Evolutionary conservation across 2,888 invertebrate species (phyloP).

Genomic region (Plusia festucae): DNA sequence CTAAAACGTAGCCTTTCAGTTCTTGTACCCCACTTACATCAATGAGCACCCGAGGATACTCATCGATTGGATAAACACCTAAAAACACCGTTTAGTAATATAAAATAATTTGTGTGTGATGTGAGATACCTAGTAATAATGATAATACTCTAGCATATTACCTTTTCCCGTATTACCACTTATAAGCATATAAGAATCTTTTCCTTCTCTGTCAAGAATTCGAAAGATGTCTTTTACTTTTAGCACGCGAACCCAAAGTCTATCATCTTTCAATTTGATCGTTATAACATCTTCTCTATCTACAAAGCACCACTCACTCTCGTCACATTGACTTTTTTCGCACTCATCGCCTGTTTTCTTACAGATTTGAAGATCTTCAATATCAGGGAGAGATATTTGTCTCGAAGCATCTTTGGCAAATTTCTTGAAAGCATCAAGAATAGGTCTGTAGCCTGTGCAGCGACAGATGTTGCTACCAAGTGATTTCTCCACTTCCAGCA

Average conservation of each 20-base stretch:
- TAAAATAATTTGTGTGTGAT: too few species aligned
- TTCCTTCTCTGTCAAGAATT: constrained; percentile 78
- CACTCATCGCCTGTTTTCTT: constrained; percentile 67
- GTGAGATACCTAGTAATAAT: too few species aligned
- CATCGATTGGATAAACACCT: constrained; percentile 78
- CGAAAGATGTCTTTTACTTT: constrained; percentile 84
- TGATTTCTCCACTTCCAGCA: constrained; percentile 91
- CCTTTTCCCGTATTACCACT: constrained; percentile 95
- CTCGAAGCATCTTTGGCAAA: constrained; percentile 90
- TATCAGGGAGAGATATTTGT: constrained; percentile 81
- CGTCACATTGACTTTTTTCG: constrained; percentile 67
- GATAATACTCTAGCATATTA: constrained; percentile 59
- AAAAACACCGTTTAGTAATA: constrained; percentile 28
- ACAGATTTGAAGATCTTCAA: constrained; percentile 77
- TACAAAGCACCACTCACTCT: constrained; percentile 68
- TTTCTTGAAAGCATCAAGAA: constrained; percentile 93
- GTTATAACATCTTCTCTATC: constrained; percentile 60
- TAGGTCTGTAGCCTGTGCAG: constrained; percentile 94
- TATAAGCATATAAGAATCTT: constrained; percentile 90
- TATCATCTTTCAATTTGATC: constrained; percentile 63
- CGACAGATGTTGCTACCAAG: constrained; percentile 94
- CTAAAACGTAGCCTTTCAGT: constrained; percentile 79
- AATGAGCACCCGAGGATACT: constrained; percentile 85
- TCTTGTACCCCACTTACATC: constrained; percentile 90
- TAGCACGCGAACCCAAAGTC: constrained; percentile 86